phyloP scores from a whole-genome alignment of 1,140 invertebrate species.

The Polypedilum pembai region DNA sequence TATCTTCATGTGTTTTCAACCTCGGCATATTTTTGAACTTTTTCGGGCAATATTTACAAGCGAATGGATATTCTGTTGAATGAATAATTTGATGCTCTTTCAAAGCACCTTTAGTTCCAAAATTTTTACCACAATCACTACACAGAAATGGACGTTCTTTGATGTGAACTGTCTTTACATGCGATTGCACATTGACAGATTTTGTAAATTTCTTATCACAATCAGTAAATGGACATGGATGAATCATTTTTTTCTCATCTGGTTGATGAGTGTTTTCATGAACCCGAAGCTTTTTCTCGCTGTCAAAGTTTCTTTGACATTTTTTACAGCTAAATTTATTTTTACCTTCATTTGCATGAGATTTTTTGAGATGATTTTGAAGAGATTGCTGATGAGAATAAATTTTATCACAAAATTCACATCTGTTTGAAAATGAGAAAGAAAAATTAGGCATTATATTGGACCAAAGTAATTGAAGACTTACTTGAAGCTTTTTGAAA shows the following conservation, averaged over 20 bases:
- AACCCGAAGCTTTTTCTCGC: conserved; percentile 30
- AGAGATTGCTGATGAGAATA: conserved; percentile 18
- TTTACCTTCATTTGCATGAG: background rate
- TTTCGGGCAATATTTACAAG: conserved; percentile 44
- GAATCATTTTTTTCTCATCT: conserved; percentile 39
- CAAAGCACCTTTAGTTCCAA: conserved; percentile 44
- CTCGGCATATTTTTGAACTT: conserved; percentile 42
- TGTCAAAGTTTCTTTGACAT: background rate
- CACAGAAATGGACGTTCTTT: conserved; percentile 45
- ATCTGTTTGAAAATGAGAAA: background rate
- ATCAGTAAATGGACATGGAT: conserved; percentile 38
- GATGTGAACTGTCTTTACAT: conserved; percentile 45
- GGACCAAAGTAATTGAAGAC: background rate
- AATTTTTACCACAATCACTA: conserved; percentile 42
- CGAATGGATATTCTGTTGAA: conserved; percentile 45
- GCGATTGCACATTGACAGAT: conserved; percentile 39
- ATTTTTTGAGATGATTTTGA: conserved; percentile 2
- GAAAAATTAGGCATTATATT: background rate
- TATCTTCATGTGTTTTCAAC: conserved; percentile 42
- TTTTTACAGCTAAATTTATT: background rate
- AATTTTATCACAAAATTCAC: background rate
- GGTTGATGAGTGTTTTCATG: conserved; percentile 44
- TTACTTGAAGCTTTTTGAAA: background rate
- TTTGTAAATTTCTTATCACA: conserved; percentile 41
- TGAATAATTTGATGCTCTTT: conserved; percentile 47